phyloP scores from a whole-genome alignment of 2,113 vertebrate species.

The Cyprinodon variegatus region DNA sequence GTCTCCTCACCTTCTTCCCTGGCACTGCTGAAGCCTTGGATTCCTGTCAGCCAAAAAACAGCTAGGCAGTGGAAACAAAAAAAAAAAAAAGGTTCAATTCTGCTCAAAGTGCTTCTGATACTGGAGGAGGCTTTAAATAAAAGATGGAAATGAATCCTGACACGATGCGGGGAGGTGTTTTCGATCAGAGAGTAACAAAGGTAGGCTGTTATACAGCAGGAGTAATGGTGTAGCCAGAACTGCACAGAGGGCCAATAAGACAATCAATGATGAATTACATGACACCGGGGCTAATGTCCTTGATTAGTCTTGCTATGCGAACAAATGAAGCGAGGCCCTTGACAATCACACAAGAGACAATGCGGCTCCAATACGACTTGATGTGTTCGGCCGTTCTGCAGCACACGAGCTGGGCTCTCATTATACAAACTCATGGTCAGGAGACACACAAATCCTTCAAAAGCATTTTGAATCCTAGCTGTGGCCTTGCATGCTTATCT shows the following conservation, averaged over 20 bases:
- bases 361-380: slow-evolving; percentile 31
- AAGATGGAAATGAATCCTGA: slow-evolving; percentile 71
- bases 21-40: slow-evolving; percentile 26
- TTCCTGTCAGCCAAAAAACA: slow-evolving; percentile 51
- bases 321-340: slow-evolving; percentile 57
- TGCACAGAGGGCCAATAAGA: slow-evolving; percentile 55
- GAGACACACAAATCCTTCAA: slow-evolving; percentile 40
- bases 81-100: slow-evolving; percentile 37
- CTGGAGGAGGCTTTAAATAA: slow-evolving; percentile 66
- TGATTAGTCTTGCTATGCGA: slow-evolving; percentile 65
- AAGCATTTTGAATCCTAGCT: slow-evolving; percentile 18
- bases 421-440: slow-evolving; percentile 41
- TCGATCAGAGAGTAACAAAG: slow-evolving; percentile 48
- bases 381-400: slow-evolving; percentile 23
- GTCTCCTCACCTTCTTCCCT: slow-evolving; percentile 51
- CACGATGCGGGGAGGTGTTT: slow-evolving; percentile 25
- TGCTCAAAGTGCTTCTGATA: slow-evolving; percentile 56
- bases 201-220: slow-evolving; percentile 42
- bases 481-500: slow-evolving; percentile 23
- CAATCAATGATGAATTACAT: slow-evolving; percentile 69
- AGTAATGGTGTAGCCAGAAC: slow-evolving; percentile 41
- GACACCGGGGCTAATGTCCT: slow-evolving; percentile 67
- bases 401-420: slow-evolving; percentile 36
- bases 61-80: slow-evolving; percentile 38
- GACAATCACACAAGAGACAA: slow-evolving; percentile 63